Percentiles rank a stretch among this genome's conserved stretches.
These are phyloP conservation scores for Melanocharis versteri DNA, from an alignment of 2,113 vertebrate species.

Conservation along the genomic window DNA sequence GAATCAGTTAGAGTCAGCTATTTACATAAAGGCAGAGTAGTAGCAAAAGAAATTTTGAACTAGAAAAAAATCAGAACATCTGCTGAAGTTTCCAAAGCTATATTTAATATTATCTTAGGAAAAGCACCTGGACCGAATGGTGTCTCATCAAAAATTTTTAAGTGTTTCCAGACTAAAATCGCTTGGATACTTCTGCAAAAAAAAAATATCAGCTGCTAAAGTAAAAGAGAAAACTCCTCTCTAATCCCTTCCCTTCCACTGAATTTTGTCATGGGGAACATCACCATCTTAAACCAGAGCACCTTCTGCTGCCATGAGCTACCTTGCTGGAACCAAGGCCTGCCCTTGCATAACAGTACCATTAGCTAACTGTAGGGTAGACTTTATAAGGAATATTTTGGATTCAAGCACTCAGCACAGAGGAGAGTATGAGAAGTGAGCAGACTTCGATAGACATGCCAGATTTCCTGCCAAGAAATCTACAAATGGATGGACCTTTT, in stretches of 20 bases:
- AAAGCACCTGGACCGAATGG: conserved; percentile 38
- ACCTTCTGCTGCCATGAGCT: background rate
- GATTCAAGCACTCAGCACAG: background rate
- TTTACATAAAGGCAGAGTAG: conserved; percentile 15
- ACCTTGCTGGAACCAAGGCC: background rate
- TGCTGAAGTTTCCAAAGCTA: conserved; percentile 37
- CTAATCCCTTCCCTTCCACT: background rate
- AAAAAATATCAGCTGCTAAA: background rate
- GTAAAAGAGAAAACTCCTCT: background rate
- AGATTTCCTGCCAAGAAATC: background rate
- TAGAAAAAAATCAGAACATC: conserved; percentile 21
- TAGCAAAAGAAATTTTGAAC: background rate
- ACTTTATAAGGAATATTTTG: background rate
- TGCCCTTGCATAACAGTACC: background rate
- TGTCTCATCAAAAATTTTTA: conserved; percentile 24
- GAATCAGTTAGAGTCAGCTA: background rate
- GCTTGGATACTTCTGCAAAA: background rate
- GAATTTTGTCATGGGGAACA: background rate
- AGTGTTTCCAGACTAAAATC: conserved; percentile 19
- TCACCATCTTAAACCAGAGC: background rate
- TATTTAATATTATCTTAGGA: conserved; percentile 43
- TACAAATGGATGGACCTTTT: background rate
- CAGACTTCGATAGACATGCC: background rate
- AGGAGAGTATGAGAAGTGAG: background rate
- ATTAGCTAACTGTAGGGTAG: background rate